Base-by-base conservation (phyloP, 2,888 invertebrate genomes). In the Stenodema calcarata region DNA sequence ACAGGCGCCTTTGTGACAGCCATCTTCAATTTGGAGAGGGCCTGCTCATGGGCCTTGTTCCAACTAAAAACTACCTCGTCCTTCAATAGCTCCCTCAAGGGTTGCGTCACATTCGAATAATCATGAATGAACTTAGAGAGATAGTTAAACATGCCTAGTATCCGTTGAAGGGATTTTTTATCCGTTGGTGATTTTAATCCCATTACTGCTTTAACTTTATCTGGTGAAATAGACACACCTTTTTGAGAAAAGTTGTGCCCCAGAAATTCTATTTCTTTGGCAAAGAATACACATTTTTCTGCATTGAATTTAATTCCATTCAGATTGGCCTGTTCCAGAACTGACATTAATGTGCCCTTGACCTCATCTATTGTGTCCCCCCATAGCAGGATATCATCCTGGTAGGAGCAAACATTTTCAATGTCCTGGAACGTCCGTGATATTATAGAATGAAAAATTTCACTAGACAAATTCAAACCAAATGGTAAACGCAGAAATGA, bases 401-500 rank as follows among this genome's bases (percentile, higher is more conserved):
- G 88, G 47, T 85, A 88, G 0, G 87, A 54, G 14, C 30, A 44
- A n/a, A 87, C 82, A 75, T 82, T 84, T 16, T 81, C 75, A 18
- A 89, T 87, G 50, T 82, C 78, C 23, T 44, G 70, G 87, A 89
- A 88, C 0, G 78, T 83, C 76, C 85, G 76, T 18, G 78, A 27
- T 4, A 87, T 9, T 35, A 87, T 73, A 28, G 69, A 35, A 82
- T 87, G 86, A 86, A 86, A 86, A 42, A 81, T 82, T 70, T 86
- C 91, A 4, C 90, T 90, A 2, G 90, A 90, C 1, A 89, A 87
- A 14, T 89, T 89, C 4, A 91, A 30, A 0, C 90, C 91, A 90
- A 91, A 91, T 2, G 91, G 90, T 54, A 90, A 35, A 41, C 90
- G 89, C 69, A 88, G 86, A 88, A 90, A 91, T 86, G 89, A 89